Evolutionary conservation across 2,113 vertebrate genomes (phyloP), one percentile per base, ranked within the genome.

Genomic region (Coregonus clupeaformis): DNA sequence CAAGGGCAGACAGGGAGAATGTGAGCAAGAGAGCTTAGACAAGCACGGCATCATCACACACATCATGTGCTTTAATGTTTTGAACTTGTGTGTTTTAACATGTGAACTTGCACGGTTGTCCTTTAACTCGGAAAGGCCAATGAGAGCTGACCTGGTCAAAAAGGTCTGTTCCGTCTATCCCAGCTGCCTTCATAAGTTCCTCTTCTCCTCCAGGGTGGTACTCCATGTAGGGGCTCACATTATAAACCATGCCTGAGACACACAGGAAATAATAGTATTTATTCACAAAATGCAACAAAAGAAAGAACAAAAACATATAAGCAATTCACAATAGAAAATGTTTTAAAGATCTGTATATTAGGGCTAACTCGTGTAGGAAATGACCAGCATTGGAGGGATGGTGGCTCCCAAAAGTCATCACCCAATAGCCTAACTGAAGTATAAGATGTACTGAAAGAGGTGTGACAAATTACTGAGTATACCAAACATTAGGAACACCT

Each of bases 201-300:
- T 96, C 96, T 73, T 97, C 97, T 30, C 97, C 98, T 3, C 98
- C 98, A 0, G 97, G 98, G 82, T 99, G 98, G 84, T 95, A 99
- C 73, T 98, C 97, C 96, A 99, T 98, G 81, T 99, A 99, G 0
- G 96, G 94, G 0, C 93, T 98, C 30, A 99, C 90, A 67, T 99
- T 98, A 86, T 99, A 98, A 5, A 99, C 97, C 89, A 95, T 89
- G 3, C 97, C 98, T 99, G 75, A 4, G 83, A 70, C n/a, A 72
- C 0, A 81, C 1, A 76, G 1, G 24, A 9, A 67, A 42, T 42
- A 12, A 42, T 11, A 42, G 36, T 42, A 3, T 16, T n/a, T 16
- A 68, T 36, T n/a, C 5, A 22, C 29, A 20, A 9, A 6, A 73
- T 27, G 1, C 22, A 11, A 0, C 32, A 52, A 25, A 9, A 60